phyloP scores from a whole-genome alignment of 2,888 invertebrate species.

The Cerceris rybyensis region DNA sequence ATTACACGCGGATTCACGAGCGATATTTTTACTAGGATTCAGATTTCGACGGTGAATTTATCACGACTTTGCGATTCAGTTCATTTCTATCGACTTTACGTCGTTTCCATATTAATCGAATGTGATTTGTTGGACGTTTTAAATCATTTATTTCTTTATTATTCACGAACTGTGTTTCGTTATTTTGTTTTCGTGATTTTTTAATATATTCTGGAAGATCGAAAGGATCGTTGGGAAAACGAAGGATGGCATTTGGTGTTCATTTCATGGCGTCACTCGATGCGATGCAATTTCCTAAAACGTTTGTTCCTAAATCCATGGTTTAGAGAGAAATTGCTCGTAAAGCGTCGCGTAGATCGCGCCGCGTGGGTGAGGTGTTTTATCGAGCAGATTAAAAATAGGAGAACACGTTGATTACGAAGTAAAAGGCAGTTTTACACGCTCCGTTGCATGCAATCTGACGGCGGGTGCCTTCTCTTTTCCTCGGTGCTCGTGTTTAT shows the following conservation, averaged over 20 bases:
- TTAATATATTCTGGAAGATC: no score
- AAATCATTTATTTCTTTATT: no score
- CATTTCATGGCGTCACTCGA: background rate
- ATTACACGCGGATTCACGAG: background rate
- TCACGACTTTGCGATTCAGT: no score
- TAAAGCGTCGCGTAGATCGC: background rate
- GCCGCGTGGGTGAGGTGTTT: background rate
- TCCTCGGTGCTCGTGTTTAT: background rate
- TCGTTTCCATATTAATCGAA: no score
- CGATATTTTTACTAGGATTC: no score
- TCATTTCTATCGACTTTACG: no score
- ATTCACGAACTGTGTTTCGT: no score
- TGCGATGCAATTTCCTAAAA: background rate
- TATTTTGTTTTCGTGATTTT: no score
- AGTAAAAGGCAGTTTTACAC: conserved; percentile 12
- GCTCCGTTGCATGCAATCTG: conserved; percentile 24
- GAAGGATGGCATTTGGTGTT: no score
- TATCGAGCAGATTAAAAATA: conserved; percentile 12
- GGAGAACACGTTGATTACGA: conserved; percentile 14
- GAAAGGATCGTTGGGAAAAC: no score
- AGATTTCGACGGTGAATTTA: no score
- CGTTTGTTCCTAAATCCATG: background rate
- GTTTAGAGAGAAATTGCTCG: background rate
- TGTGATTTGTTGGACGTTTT: no score
- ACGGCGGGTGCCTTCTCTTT: background rate